phyloP scores from a whole-genome alignment of 2,888 invertebrate species.

The Drosophila multiciliata region DNA sequence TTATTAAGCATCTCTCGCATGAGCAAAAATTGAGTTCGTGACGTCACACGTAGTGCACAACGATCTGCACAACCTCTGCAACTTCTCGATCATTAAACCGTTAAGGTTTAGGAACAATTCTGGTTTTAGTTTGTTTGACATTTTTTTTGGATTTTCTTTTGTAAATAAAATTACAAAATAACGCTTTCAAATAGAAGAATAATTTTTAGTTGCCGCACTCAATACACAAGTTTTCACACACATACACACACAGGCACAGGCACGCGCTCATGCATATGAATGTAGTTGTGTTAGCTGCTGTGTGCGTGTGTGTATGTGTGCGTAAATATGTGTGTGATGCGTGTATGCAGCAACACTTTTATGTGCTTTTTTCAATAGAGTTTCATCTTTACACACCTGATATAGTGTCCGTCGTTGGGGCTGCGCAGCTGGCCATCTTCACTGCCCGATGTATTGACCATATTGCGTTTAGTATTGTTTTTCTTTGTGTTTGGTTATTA shows the following conservation, averaged over 20 bases:
- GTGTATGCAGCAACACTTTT: conserved; percentile 81
- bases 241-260: conserved; percentile 42
- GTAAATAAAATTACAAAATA: conserved; percentile 58
- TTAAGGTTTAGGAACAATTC: conserved; percentile 15
- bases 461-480: conserved; percentile 33
- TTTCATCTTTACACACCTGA: conserved; percentile 84
- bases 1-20: conserved; percentile 6
- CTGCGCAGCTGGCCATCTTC: conserved; percentile 95
- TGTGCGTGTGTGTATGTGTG: conserved; percentile 23
- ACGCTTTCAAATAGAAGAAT: conserved; percentile 56
- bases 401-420: conserved; percentile 87
- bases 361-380: conserved; percentile 64
- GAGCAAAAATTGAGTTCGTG: conserved; percentile 10
- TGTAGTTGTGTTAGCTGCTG: conserved; percentile 38
- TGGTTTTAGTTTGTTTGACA: conserved; percentile 20
- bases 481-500: conserved; percentile 15
- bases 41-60: conserved; percentile 11
- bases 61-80: conserved; percentile 14
- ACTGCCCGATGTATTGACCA: conserved; percentile 86
- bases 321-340: conserved; percentile 33
- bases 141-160: conserved; percentile 12
- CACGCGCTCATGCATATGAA: conserved; percentile 41
- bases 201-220: conserved; percentile 46
- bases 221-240: conserved; percentile 48
- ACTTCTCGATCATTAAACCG: conserved; percentile 50